Percentiles rank a stretch among this genome's conserved stretches.
These are phyloP conservation scores for Semnopithecus entellus DNA, from an alignment of 2,113 vertebrate genomes.

Conservation along the genomic window DNA sequence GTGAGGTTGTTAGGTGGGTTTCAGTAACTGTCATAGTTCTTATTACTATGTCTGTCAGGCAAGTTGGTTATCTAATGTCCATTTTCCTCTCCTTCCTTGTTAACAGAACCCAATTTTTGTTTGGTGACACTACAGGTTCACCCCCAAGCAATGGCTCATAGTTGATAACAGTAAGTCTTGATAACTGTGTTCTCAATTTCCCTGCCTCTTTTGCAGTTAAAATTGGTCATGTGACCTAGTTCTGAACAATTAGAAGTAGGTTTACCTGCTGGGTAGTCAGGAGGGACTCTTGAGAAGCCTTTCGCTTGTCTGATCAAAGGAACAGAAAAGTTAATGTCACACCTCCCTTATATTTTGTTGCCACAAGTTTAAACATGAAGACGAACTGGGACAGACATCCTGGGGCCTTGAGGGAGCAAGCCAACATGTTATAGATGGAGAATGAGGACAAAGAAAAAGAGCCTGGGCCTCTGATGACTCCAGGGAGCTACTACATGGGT, in stretches of 20 bases:
- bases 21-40: not conserved
- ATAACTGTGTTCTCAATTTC: not conserved
- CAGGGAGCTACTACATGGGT: rapidly evolving
- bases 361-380: no score
- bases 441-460: not conserved
- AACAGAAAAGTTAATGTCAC: not conserved
- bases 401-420: not conserved
- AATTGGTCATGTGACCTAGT: not conserved
- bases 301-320: not conserved
- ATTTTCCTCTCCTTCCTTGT: not conserved
- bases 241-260: not conserved
- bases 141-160: not conserved
- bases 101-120: not conserved
- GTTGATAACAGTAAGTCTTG: no score
- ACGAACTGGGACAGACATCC: rapidly evolving
- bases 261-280: rapidly evolving
- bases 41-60: rapidly evolving
- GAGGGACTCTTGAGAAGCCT: not conserved
- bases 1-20: not conserved
- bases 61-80: not conserved
- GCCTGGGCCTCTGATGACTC: rapidly evolving
- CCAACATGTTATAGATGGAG: rapidly evolving
- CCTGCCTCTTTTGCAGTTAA: not conserved
- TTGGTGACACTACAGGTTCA: not conserved
- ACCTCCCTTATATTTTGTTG: not conserved